Base-by-base conservation (phyloP, 2,113 vertebrate species). In the Festucalex cinctus region DNA sequence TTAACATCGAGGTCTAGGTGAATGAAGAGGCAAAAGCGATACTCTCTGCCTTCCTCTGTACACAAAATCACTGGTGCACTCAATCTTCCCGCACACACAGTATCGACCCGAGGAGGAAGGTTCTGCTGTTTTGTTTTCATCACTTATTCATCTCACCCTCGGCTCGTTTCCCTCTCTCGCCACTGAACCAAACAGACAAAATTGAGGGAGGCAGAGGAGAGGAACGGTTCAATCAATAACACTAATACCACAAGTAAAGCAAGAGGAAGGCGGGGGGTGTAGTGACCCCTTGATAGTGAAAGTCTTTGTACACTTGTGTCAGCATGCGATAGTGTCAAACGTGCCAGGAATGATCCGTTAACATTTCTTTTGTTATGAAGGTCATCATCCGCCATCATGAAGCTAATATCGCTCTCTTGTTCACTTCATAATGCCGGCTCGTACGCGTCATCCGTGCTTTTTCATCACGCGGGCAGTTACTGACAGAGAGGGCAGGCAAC, bases 91-190 rank as follows among this genome's bases (percentile, higher is more conserved):
- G 60, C 79, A 68, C 76, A 77, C 82, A 81, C 64, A 66, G 49
- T 87, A 91, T 90, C 57, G 85, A 90, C 90, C 84, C 61, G 76
- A 83, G 77, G 79, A 86, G 81, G 86, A 82, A 44, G n/a, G 39
- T 88, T 89, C 85, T 79, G 84, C 86, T 91, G 88, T 90, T 92
- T 93, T 92, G 90, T 93, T 92, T 89, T 91, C 89, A 91, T 92
- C 86, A 91, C 84, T 93, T 92, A 92, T 93, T 91, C 86, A 92
- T 91, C 84, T 75, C 83, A 57, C 74, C 74, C 85, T 78, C 78
- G 78, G 74, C 60, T 35, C 28, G 7, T 60, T 77, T 89, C 79
- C 72, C 80, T 81, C 73, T 56, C 74, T 80, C 82, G 84, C 77
- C 44, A 44, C 87, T 86, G 87, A 90, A 83, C 70, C 69, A 90